Evolutionary conservation across 2,797 vertebrate genomes (phyloP), one percentile per base, ranked within the genome.

Genomic region (Tachyglossus aculeatus): DNA sequence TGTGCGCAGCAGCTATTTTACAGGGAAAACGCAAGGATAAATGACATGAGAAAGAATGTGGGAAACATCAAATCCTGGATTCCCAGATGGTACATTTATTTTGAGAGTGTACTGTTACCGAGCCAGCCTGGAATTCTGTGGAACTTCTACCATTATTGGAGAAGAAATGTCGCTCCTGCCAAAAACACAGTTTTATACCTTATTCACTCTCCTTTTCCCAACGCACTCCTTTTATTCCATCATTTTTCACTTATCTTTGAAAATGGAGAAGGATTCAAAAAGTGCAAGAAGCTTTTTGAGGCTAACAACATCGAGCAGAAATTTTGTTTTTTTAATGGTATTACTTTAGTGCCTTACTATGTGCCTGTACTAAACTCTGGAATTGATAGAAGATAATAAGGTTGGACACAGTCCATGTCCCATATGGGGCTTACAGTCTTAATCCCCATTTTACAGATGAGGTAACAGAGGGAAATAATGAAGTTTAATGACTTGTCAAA

Each of bases 41-140:
- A 2, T 70, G 82, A 77, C 85, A 80, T 75, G 82, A 88, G 86
- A 85, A 78, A 82, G 84, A 62, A 79, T 50, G 69, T 80, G 85
- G 83, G 88, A 86, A 84, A 70, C 77, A 41, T 47, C 66, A 72
- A 67, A 72, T 79, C 75, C 69, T 63, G 40, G 82, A 62, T 86
- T 88, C 89, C 88, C 89, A 83, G 79, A 72, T 83, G 87, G 74
- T 86, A 82, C 77, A 72, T 87, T 84, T 87, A 84, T 82, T 61
- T 54, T 71, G 76, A 82, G 85, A 77, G 47, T 69, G 69, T 84
- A 82, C 71, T 77, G 58, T 85, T 71, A 56, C 37, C 22, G 71
- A 87, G 84, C 86, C 78, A 80, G 66, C 57, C 27, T 82, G 53
- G 73, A 87, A 86, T 64, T 78, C 74, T 78, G 67, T 69, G 71